Percentiles rank a stretch among this genome's conserved stretches.
These are phyloP conservation scores for Galeruca laticollis DNA, from an alignment of 2,888 invertebrate genomes.

Conservation along the genomic window DNA sequence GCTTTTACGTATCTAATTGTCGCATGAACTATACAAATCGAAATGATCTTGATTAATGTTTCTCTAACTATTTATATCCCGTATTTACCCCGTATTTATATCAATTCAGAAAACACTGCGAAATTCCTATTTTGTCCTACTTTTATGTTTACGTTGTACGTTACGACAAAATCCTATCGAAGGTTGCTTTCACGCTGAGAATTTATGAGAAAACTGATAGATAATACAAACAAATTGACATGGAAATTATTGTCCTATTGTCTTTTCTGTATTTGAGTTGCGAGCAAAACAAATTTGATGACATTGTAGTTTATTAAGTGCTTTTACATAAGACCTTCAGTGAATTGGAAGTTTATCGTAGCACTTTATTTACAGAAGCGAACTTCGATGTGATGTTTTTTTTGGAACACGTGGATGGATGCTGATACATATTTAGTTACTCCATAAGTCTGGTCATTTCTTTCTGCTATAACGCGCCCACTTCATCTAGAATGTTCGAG, in stretches of 20 bases:
- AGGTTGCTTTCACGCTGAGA: slow-evolving; percentile 20
- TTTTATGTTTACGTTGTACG: slow-evolving; percentile 24
- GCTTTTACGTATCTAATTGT: too few relatives aligned
- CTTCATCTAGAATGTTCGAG: too few relatives aligned
- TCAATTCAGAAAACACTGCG: slow-evolving; percentile 17
- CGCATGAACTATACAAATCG: too few relatives aligned
- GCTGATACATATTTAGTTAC: too few relatives aligned
- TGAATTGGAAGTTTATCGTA: not conserved
- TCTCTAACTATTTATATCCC: not conserved
- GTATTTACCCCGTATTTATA: not conserved
- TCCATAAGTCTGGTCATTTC: too few relatives aligned
- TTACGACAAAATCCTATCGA: not conserved
- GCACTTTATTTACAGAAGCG: not conserved
- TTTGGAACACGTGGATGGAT: too few relatives aligned
- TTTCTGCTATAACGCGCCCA: too few relatives aligned
- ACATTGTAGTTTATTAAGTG: slow-evolving; percentile 16
- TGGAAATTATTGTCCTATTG: slow-evolving; percentile 12
- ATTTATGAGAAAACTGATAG: slow-evolving; percentile 22
- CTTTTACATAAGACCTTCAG: slow-evolving; percentile 1
- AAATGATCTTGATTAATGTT: too few relatives aligned
- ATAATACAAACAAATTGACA: slow-evolving; percentile 22
- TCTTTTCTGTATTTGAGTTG: slow-evolving; percentile 3
- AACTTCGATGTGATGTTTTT: not conserved
- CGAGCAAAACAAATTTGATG: slow-evolving; percentile 13
- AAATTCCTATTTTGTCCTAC: slow-evolving; percentile 29